These are phyloP conservation scores for Manacus vitellinus DNA, from an alignment of 2,113 vertebrate genomes.

Conservation along the genomic window DNA sequence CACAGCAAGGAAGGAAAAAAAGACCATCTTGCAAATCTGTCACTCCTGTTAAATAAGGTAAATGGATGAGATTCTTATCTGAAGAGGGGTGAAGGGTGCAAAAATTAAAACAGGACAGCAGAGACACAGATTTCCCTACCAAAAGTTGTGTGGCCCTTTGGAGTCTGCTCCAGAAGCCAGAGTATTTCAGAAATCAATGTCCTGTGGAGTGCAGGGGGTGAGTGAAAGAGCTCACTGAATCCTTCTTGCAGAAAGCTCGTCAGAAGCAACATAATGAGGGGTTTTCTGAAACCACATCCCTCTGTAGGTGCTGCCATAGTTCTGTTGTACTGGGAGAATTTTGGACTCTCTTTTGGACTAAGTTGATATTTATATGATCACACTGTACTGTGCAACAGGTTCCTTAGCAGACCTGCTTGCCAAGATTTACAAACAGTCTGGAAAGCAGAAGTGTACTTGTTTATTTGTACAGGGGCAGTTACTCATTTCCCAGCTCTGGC, in stretches of 20 bases:
- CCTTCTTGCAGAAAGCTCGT: not conserved
- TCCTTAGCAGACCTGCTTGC: not conserved
- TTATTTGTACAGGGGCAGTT: not conserved
- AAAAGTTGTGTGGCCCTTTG: not conserved
- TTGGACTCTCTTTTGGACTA: not conserved
- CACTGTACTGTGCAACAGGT: accelerated
- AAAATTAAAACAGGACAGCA: not conserved
- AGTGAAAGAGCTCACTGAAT: not conserved
- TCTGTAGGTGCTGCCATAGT: not conserved
- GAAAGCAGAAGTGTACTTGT: not conserved
- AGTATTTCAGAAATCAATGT: not conserved
- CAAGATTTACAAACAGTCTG: not conserved
- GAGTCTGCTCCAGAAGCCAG: not conserved
- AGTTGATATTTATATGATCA: not conserved
- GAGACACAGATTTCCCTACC: not conserved
- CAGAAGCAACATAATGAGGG: not conserved
- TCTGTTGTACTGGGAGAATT: not conserved
- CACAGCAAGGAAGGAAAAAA: not conserved
- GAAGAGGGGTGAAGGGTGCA: not conserved
- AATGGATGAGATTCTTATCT: not conserved
- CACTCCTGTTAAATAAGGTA: not conserved
- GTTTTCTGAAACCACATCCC: not conserved
- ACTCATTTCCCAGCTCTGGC: not conserved
- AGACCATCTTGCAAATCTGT: not conserved
- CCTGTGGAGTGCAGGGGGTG: not conserved